phyloP scores from a whole-genome alignment of 2,888 invertebrate genomes.

The Apomyelois bistriatella region DNA sequence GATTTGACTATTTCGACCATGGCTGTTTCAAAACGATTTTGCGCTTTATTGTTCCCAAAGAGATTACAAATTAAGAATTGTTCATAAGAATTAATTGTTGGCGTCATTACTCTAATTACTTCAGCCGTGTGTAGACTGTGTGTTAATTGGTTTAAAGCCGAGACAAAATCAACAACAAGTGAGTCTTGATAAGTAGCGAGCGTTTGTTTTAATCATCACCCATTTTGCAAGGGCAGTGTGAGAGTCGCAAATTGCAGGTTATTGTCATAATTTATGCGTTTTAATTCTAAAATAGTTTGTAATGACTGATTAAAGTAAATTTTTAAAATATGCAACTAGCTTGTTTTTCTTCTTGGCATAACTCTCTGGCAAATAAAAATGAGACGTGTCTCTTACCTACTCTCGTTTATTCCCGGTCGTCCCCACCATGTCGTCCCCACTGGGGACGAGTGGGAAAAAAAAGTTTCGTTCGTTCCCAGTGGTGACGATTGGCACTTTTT shows the following conservation, averaged over 20 bases:
- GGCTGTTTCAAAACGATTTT: too few relatives aligned
- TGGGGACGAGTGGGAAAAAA: too few relatives aligned
- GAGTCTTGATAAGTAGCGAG: conserved; percentile 11
- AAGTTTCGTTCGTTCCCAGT: too few relatives aligned
- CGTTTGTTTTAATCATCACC: conserved; percentile 2
- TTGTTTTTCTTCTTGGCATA: too few relatives aligned
- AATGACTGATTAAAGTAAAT: too few relatives aligned
- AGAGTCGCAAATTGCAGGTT: conserved; percentile 4
- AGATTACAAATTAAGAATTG: conserved; percentile 1
- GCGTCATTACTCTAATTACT: conserved; percentile 3
- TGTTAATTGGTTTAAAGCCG: conserved; percentile 14
- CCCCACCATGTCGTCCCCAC: too few relatives aligned
- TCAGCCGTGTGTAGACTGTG: conserved; percentile 10
- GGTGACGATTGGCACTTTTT: too few relatives aligned
- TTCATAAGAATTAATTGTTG: conserved; percentile 18
- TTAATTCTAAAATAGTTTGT: neutral
- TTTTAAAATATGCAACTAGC: too few relatives aligned
- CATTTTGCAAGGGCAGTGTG: neutral
- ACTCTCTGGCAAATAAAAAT: too few relatives aligned
- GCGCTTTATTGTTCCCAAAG: neutral
- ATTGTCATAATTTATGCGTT: neutral
- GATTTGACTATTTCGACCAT: too few relatives aligned
- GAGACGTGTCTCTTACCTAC: too few relatives aligned
- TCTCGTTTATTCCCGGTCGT: too few relatives aligned
- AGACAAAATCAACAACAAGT: neutral